These are phyloP conservation scores for Bungarus multicinctus DNA, from an alignment of 2,113 vertebrate species.

Conservation along the genomic window DNA sequence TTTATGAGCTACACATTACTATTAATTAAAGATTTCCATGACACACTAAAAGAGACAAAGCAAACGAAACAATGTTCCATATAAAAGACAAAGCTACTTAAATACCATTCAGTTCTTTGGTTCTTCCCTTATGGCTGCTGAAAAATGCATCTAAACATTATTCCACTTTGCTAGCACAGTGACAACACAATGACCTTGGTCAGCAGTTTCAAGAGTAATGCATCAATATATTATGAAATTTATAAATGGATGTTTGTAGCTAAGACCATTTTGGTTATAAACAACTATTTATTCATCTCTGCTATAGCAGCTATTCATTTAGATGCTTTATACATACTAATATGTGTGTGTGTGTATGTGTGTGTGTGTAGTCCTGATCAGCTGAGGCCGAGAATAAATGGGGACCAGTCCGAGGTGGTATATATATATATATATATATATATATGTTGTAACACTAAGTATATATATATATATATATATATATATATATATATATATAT, in stretches of 20 bases:
- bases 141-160: conserved; percentile 16
- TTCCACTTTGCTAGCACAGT: neutral
- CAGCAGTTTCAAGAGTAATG: conserved; percentile 33
- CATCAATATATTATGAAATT: conserved; percentile 13
- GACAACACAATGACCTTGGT: conserved; percentile 25
- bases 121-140: conserved; percentile 8
- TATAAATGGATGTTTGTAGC: neutral
- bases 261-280: conserved; percentile 27
- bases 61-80: neutral
- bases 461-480: too few relatives aligned
- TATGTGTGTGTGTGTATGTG: too few relatives aligned
- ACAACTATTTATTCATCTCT: conserved; percentile 28
- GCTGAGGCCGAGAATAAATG: too few relatives aligned
- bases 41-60: conserved; percentile 5
- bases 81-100: conserved; percentile 4
- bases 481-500: too few relatives aligned
- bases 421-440: too few relatives aligned
- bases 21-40: conserved; percentile 51
- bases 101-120: neutral
- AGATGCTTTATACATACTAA: neutral
- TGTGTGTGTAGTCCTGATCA: too few relatives aligned
- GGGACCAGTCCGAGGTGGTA: too few relatives aligned
- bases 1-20: conserved; percentile 1
- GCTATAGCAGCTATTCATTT: neutral
- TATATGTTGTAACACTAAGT: too few relatives aligned